Conservation (phyloP, 2,888 invertebrate species). For the Hydropsyche betteni region DNA sequence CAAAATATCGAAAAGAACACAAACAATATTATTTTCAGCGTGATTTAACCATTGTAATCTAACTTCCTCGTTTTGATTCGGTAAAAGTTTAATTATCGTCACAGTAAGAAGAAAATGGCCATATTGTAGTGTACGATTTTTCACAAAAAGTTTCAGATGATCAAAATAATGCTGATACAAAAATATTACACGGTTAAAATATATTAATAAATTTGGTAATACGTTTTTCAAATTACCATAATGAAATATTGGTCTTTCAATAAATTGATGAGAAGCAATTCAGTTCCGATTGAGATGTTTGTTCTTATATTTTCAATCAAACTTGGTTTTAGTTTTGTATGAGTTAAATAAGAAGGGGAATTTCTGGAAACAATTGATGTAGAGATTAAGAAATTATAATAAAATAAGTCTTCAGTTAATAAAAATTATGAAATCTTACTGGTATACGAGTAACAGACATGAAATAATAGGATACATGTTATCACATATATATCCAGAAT, state of each 20-base stretch:
- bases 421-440: conserved; percentile 56
- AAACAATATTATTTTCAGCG: conserved; percentile 31
- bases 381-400: not conserved
- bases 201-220: not conserved
- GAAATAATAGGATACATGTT: conserved; percentile 56
- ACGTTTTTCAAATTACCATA: not conserved
- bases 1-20: conserved; percentile 22
- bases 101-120: conserved; percentile 14
- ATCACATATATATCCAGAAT: conserved; percentile 55
- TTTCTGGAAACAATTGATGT: conserved; percentile 14
- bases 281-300: conserved; percentile 52
- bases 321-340: conserved; percentile 9
- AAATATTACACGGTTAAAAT: not conserved
- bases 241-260: conserved; percentile 56
- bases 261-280: conserved; percentile 56
- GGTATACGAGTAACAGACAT: conserved; percentile 55
- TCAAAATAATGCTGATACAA: conserved; percentile 8
- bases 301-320: conserved; percentile 38
- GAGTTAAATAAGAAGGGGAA: conserved; percentile 13
- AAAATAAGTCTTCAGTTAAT: not conserved
- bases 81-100: conserved; percentile 25
- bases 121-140: conserved; percentile 5
- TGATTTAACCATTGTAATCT: conserved; percentile 22
- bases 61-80: not conserved
- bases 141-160: not conserved